Base-by-base conservation (phyloP, 2,797 vertebrate species). In the Nasua narica region DNA sequence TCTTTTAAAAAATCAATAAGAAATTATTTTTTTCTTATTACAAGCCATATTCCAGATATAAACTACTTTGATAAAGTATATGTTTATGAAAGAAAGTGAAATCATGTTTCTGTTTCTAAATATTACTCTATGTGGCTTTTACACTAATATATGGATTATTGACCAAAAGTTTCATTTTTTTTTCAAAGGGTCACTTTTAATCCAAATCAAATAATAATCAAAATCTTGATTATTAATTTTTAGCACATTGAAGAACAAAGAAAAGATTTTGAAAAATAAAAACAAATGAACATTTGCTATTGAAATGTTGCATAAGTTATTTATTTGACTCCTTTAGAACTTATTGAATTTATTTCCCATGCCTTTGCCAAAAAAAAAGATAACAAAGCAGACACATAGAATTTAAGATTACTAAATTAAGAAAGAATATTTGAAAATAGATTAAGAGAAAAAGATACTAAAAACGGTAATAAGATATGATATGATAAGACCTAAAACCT, bases 181-280 rank as follows among this genome's bases (percentile, higher is more conserved):
- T n/a, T n/a, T n/a, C n/a, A n/a, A n/a, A n/a, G n/a, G n/a, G n/a
- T 70, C 25, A 76, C 58, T 91, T 94, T 60, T 87, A 92, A 48
- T 76, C 2, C 10, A 96, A 70, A 93, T n/a, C n/a, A n/a, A n/a
- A n/a, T n/a, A n/a, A n/a, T n/a, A n/a, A n/a, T n/a, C n/a, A 83
- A 91, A 40, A 81, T 46, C 67, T 88, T 94, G 40, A 82, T 50
- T 50, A 54, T 89, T 87, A 95, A 81, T 79, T 91, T 93, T 94
- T 40, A 60, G n/a, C 40, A 60, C 48, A 90, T 23, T 77, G 7
- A 29, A 69, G 14, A 83, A 87, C 8, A 85, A 84, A 40, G 10
- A 56, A 86, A 25, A 87, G 0, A 60, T 50, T 54, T 95, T 88
- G 29, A 65, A 77, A 92, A 87, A 54, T 40, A 54, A 86, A 87